Evolutionary conservation across 2,888 invertebrate genomes (phyloP).

Genomic region (Ariolimax columbianus): DNA sequence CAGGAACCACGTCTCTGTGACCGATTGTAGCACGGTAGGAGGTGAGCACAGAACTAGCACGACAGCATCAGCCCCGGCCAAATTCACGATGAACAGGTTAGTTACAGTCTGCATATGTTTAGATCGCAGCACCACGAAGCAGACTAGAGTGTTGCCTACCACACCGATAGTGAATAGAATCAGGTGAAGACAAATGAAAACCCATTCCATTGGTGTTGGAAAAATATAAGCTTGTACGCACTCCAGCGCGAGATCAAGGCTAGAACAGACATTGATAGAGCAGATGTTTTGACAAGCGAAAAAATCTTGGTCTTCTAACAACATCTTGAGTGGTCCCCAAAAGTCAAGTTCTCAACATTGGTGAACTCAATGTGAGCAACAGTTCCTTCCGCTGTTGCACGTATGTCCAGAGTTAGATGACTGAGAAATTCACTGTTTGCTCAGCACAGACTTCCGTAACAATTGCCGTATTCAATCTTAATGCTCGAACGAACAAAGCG

Average conservation of each 20-base stretch:
- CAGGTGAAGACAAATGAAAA: constrained; percentile 87
- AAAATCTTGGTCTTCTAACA: constrained; percentile 13
- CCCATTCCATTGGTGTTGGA: constrained; percentile 84
- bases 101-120: constrained; percentile 94
- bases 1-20: constrained; percentile 93
- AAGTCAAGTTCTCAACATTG: too few species aligned
- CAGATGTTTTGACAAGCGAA: constrained; percentile 47
- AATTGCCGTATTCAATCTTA: too few species aligned
- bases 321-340: too few species aligned
- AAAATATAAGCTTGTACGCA: constrained; percentile 65
- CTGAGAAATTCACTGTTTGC: too few species aligned
- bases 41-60: constrained; percentile 93
- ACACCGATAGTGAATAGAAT: constrained; percentile 90
- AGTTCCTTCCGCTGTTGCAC: too few species aligned
- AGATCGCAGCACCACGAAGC: constrained; percentile 91
- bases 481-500: too few species aligned
- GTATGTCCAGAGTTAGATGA: too few species aligned
- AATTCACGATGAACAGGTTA: constrained; percentile 94
- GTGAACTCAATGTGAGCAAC: too few species aligned
- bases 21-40: constrained; percentile 92
- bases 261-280: constrained; percentile 30
- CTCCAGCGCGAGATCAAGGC: constrained; percentile 35
- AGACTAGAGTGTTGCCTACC: constrained; percentile 92
- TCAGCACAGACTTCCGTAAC: too few species aligned
- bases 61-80: constrained; percentile 91